phyloP scores from a whole-genome alignment of 2,113 vertebrate species.

The Pao palembangensis region DNA sequence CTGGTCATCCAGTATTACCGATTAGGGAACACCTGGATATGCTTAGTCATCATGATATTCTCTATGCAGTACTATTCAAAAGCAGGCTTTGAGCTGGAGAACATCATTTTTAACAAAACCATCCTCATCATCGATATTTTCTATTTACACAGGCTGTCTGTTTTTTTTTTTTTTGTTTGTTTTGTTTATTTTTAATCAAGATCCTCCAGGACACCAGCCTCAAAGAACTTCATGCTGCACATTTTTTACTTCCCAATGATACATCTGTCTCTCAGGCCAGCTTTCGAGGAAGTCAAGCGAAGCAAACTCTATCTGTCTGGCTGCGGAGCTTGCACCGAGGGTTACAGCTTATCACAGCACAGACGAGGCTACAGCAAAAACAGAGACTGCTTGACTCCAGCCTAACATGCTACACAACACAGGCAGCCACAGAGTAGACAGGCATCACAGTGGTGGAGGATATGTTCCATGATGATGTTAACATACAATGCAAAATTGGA shows the following conservation, averaged over 20 bases:
- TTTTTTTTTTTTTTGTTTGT: no score
- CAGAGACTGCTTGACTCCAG: slow-evolving; percentile 31
- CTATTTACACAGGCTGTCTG: slow-evolving; percentile 13
- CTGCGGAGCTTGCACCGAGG: slow-evolving; percentile 31
- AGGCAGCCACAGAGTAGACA: slow-evolving; percentile 3
- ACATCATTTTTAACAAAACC: no score
- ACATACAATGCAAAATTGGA: not conserved
- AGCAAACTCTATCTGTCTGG: slow-evolving; percentile 61
- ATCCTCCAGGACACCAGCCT: slow-evolving; percentile 14
- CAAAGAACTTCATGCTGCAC: slow-evolving; percentile 14
- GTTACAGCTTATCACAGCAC: slow-evolving; percentile 38
- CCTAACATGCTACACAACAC: slow-evolving; percentile 21
- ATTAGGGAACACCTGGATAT: no score
- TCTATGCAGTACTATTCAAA: no score
- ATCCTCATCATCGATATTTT: slow-evolving; percentile 19
- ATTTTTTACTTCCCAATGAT: slow-evolving; percentile 32
- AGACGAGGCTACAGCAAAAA: slow-evolving; percentile 33
- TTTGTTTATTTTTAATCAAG: slow-evolving; percentile 14
- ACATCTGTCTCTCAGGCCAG: slow-evolving; percentile 55
- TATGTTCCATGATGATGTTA: not conserved
- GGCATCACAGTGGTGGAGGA: slow-evolving; percentile 4
- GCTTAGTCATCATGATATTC: no score
- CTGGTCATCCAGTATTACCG: no score
- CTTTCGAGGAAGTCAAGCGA: slow-evolving; percentile 53
- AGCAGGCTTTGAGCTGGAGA: no score